Evolutionary conservation across 2,797 vertebrate genomes (phyloP), one percentile per base, ranked within the genome.

Genomic region (Tachyglossus aculeatus): DNA sequence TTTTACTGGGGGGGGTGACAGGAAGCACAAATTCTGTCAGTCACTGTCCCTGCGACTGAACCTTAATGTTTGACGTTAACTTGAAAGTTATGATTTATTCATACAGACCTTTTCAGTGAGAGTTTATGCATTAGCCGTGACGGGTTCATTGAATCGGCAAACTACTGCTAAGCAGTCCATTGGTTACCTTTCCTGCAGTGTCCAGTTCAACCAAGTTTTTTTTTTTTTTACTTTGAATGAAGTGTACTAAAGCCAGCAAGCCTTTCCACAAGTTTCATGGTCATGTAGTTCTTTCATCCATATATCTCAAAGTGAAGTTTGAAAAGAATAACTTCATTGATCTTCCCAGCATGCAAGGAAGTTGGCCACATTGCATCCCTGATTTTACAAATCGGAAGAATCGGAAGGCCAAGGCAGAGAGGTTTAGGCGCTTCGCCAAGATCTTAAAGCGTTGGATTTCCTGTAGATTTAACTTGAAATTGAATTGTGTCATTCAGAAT

Each of bases 1-100:
- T 70, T 75, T 68, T 38, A 66, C 34, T 40, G 59, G 52, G 53
- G 31, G 19, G 67, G 79, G 37, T 72, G n/a, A n/a, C n/a, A 62
- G 45, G 72, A 81, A 51, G 57, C 18, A 33, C 40, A 66, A 32
- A 19, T 79, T 66, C 16, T 61, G 2, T 71, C 66, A 52, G 41
- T 47, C 61, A 50, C 14, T 66, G 48, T 44, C 15, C n/a, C 29
- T 71, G 29, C 10, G 21, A 44, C 29, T 54, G 57, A 68, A 69
- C 21, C 16, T n/a, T 55, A 73, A 73, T 34, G 34, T 37, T 48
- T 29, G 45, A 48, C 31, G 25, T 48, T 29, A 48, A 29, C 25
- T n/a, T 22, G 24, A 29, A n/a, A 29, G 45, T 1, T 59, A 27
- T 51, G 22, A 60, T 22, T 57, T 48, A 52, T 22, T 67, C 27